Evolutionary conservation across 2,113 vertebrate genomes (phyloP).

Genomic region (Peromyscus leucopus): DNA sequence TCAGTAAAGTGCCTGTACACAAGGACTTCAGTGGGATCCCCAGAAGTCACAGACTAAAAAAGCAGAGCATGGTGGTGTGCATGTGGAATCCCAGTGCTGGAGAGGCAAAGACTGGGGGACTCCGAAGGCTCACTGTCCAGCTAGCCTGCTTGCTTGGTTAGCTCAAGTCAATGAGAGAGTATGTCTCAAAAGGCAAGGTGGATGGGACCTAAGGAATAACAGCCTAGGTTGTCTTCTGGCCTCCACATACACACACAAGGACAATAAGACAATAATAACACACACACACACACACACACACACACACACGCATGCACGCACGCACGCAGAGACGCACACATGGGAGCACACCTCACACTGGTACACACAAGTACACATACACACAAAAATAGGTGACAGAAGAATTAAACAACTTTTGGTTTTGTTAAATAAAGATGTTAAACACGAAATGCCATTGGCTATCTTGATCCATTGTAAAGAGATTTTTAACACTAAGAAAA

Average conservation of each 20-base stretch:
- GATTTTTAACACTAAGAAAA: slow-evolving; percentile 20
- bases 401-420: slow-evolving; percentile 19
- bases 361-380: background rate
- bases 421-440: slow-evolving; percentile 40
- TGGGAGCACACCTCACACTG: background rate
- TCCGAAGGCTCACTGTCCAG: background rate
- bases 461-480: slow-evolving; percentile 40
- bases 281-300: too few relatives aligned
- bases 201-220: background rate
- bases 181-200: background rate
- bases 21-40: background rate
- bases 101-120: background rate
- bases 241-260: too few relatives aligned
- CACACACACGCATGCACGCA: too few relatives aligned
- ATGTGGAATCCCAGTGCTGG: background rate
- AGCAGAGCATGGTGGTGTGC: background rate
- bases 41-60: background rate
- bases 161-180: background rate
- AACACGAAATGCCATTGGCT: background rate
- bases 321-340: background rate
- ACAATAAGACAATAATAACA: background rate
- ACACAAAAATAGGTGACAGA: background rate
- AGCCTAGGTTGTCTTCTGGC: background rate
- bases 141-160: background rate
- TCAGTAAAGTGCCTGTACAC: background rate